Evolutionary conservation across 2,888 invertebrate species (phyloP).

Genomic region (Dryobota labecula): DNA sequence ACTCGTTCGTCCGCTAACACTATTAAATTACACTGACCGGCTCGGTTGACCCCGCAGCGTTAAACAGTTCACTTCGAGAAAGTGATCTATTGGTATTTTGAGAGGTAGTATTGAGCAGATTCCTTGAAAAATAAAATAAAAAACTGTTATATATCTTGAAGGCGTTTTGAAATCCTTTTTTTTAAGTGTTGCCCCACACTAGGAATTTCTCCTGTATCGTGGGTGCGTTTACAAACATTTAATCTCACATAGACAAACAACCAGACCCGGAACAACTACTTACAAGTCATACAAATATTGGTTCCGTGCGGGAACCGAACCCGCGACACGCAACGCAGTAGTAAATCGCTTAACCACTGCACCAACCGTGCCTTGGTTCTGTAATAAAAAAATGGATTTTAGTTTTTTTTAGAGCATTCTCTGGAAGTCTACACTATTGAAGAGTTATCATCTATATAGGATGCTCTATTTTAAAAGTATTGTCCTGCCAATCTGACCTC

Average conservation of each 20-base stretch:
- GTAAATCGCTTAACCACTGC: no score
- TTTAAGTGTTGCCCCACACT: no score
- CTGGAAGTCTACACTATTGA: neutral
- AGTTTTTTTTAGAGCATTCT: neutral
- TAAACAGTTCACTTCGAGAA: constrained; percentile 35
- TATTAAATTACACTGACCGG: constrained; percentile 50
- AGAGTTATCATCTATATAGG: neutral
- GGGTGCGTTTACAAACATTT: no score
- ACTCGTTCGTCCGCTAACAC: constrained; percentile 37
- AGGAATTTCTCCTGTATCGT: no score
- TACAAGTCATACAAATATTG: no score
- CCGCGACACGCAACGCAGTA: no score
- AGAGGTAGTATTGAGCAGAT: constrained; percentile 15
- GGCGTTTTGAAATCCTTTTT: constrained; percentile 10
- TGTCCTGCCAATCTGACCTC: no score
- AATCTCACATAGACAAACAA: no score
- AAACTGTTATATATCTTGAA: constrained; percentile 23
- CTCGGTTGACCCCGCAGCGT: constrained; percentile 44
- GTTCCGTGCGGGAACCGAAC: no score
- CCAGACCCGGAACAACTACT: no score
- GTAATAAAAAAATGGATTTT: neutral
- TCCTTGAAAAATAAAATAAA: constrained; percentile 13
- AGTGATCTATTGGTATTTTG: constrained; percentile 38
- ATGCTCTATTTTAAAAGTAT: neutral
- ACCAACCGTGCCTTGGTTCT: no score